Base-by-base conservation (phyloP, 1,140 invertebrate genomes). In the Trachymyrmex septentrionalis region DNA sequence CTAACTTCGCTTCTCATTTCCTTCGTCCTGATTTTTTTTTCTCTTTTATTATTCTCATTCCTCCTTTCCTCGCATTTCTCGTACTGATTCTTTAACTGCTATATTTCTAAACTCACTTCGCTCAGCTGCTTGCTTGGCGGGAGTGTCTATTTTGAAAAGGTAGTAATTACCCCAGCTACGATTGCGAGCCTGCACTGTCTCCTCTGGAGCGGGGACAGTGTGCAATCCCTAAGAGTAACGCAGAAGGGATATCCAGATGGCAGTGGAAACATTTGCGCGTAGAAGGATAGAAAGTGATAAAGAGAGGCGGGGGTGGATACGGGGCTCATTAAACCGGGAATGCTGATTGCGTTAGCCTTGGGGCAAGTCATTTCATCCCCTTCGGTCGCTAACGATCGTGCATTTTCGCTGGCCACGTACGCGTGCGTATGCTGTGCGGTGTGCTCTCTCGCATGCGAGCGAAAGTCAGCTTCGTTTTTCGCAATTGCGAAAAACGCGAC, bases 261-360 rank as follows among this genome's bases (percentile, higher is more conserved):
- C n/a, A 30, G 67, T 53, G 64, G 82, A 76, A 72, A 59, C 63
- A 24, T 71, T 64, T 57, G 71, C 81, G 48, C 50, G 75, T 55
- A 85, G 75, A 59, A 72, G 72, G 69, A 48, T 71, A 72, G 87
- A 81, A 81, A 81, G 75, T 59, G 90, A 86, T 63, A 86, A 63
- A 78, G 77, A 66, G 77, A 59, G 73, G 76, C 24, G 89, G 78
- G 88, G 86, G 44, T 59, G 87, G 73, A 92, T 91, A 92, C 82
- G 76, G 88, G 89, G 92, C 93, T 92, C 91, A 92, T 93, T 93
- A 93, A 93, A 93, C 90, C 67, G 87, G 88, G 92, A 93, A 93
- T 92, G 92, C 92, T 92, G 92, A 93, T 93, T 93, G 93, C 90
- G 85, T 93, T 93, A 93, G 87, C 91, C 89, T 87, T 88, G 82